A percentile compares a stretch with the other conserved stretches of the same genome.
Evolutionary conservation across 1,140 invertebrate species (phyloP).

Genomic region (Andrena cerasifolii): DNA sequence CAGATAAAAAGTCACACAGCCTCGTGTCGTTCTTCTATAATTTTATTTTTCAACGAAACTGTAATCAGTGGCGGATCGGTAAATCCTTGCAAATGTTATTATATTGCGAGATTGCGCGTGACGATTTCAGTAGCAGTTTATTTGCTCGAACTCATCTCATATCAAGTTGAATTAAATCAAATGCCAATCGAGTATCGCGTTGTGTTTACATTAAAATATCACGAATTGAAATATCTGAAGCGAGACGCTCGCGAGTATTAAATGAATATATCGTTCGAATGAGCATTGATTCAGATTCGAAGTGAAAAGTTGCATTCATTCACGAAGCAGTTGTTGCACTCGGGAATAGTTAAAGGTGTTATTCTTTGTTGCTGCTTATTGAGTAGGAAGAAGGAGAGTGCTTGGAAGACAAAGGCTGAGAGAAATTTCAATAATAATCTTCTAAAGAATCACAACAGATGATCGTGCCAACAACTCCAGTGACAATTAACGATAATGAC

Average conservation of each 20-base stretch:
- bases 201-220: too few species aligned
- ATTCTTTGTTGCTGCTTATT: too few species aligned
- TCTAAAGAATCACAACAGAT: too few species aligned
- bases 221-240: too few species aligned
- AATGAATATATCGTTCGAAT: not conserved
- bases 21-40: not conserved
- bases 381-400: too few species aligned
- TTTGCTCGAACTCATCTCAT: not conserved
- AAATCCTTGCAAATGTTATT: not conserved
- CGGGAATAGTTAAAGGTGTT: too few species aligned
- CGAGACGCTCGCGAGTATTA: too few species aligned
- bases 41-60: slow-evolving; percentile 10
- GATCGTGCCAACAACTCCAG: too few species aligned
- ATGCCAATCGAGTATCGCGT: too few species aligned
- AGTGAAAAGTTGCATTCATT: not conserved
- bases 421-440: too few species aligned
- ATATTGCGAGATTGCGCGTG: not conserved
- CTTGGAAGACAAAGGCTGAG: too few species aligned
- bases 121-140: not conserved
- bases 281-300: not conserved
- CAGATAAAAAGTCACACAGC: not conserved
- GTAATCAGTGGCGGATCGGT: slow-evolving; percentile 2
- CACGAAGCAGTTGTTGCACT: not conserved
- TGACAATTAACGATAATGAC: not conserved
- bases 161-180: too few species aligned